Percentiles rank a stretch among this genome's conserved stretches.
These are phyloP conservation scores for Smithornis capensis DNA, from an alignment of 2,113 vertebrate species.

Conservation along the genomic window DNA sequence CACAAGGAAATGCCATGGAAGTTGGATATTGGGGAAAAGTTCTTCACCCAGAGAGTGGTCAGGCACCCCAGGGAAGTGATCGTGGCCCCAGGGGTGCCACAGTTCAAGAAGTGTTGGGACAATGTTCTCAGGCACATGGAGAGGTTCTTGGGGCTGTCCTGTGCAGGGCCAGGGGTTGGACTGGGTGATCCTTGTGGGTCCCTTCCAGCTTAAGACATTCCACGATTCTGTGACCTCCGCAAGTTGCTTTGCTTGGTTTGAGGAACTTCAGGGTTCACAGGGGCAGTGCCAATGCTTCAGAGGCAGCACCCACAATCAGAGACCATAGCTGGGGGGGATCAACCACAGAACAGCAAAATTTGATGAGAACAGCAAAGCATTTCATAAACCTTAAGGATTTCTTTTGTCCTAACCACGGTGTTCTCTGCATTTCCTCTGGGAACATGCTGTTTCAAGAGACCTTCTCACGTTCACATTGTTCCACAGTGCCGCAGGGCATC, in stretches of 20 bases:
- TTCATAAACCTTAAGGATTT: fast-evolving
- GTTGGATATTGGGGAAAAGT: neutral
- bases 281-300: fast-evolving
- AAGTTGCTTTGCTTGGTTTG: neutral
- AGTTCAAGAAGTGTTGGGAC: neutral
- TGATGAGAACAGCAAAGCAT: neutral
- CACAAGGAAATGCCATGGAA: neutral
- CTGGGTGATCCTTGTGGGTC: neutral
- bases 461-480: neutral
- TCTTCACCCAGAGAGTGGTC: neutral
- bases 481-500: fast-evolving
- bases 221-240: neutral
- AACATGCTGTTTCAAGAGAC: neutral
- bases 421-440: neutral
- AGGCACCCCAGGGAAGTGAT: neutral
- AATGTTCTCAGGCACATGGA: fast-evolving
- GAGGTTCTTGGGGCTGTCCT: neutral
- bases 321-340: neutral
- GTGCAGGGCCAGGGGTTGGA: neutral
- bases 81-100: neutral
- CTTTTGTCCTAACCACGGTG: neutral
- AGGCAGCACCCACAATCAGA: fast-evolving
- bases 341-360: neutral
- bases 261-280: neutral
- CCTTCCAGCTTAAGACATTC: neutral